Percentiles rank a stretch among this genome's conserved stretches.
Conservation (phyloP, 2,797 vertebrate species). For the Neopelma chrysocephalum region DNA sequence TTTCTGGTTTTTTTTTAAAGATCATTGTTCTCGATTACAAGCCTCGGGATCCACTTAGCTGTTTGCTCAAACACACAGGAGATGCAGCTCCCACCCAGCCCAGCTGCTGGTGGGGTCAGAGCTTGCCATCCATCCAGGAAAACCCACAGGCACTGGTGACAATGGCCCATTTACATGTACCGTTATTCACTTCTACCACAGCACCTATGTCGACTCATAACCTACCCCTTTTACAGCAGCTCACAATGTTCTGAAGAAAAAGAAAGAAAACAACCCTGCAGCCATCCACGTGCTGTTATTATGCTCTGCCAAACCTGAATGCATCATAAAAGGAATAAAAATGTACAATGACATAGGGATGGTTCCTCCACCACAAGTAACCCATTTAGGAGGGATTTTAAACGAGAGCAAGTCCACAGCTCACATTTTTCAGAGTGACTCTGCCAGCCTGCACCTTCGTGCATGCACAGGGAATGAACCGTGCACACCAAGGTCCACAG, state of each 20-base stretch:
- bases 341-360: background rate
- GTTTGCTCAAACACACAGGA: background rate
- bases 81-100: background rate
- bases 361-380: background rate
- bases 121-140: background rate
- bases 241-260: background rate
- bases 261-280: background rate
- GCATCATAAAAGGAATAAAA: background rate
- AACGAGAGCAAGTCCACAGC: accelerated
- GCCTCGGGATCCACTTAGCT: background rate
- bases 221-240: background rate
- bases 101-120: background rate
- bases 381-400: background rate
- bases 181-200: background rate
- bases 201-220: background rate
- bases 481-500: too few species aligned
- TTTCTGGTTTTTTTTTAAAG: background rate
- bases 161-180: background rate
- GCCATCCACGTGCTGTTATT: background rate
- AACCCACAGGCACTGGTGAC: background rate
- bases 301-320: background rate
- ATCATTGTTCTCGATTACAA: background rate
- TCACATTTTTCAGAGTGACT: accelerated
- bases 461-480: background rate
- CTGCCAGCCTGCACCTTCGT: background rate